Conservation (phyloP, 2,888 invertebrate genomes). For the Hoplodrina blanda region DNA sequence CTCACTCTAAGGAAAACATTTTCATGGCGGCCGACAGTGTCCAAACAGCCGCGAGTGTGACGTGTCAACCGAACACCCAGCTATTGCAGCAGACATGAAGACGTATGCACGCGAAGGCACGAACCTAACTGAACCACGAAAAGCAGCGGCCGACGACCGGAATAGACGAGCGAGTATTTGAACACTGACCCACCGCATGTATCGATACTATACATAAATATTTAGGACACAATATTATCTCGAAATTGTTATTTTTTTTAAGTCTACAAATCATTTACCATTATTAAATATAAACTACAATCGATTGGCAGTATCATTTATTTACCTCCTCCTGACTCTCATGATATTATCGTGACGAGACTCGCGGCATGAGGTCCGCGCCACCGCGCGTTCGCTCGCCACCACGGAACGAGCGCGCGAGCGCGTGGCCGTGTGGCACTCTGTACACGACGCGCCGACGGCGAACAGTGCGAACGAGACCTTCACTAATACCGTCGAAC, state of each 20-base stretch:
- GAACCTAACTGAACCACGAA: slow-evolving; percentile 59
- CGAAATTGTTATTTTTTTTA: slow-evolving; percentile 80
- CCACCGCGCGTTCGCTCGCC: slow-evolving; percentile 25
- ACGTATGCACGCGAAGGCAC: slow-evolving; percentile 62
- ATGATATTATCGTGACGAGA: slow-evolving; percentile 81
- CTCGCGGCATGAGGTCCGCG: slow-evolving; percentile 58
- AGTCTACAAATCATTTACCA: slow-evolving; percentile 87
- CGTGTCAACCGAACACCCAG: slow-evolving; percentile 11
- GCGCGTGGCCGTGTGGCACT: background rate
- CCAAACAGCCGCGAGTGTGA: slow-evolving; percentile 59
- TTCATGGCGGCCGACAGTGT: slow-evolving; percentile 74
- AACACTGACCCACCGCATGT: slow-evolving; percentile 73
- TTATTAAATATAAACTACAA: slow-evolving; percentile 86
- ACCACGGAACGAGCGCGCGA: slow-evolving; percentile 8
- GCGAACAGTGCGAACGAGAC: slow-evolving; percentile 48
- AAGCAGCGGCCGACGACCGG: slow-evolving; percentile 36
- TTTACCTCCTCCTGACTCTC: slow-evolving; percentile 78
- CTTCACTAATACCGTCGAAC: slow-evolving; percentile 54
- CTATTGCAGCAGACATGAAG: slow-evolving; percentile 52
- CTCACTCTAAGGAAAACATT: slow-evolving; percentile 84
- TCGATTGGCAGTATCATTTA: slow-evolving; percentile 89
- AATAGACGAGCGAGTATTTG: slow-evolving; percentile 58
- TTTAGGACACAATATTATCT: slow-evolving; percentile 88
- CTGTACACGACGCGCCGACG: slow-evolving; percentile 20
- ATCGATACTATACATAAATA: slow-evolving; percentile 87